Evolutionary conservation across 2,888 invertebrate species (phyloP), one percentile per base, ranked within the genome.

Genomic region (Tetramorium bicarinatum): DNA sequence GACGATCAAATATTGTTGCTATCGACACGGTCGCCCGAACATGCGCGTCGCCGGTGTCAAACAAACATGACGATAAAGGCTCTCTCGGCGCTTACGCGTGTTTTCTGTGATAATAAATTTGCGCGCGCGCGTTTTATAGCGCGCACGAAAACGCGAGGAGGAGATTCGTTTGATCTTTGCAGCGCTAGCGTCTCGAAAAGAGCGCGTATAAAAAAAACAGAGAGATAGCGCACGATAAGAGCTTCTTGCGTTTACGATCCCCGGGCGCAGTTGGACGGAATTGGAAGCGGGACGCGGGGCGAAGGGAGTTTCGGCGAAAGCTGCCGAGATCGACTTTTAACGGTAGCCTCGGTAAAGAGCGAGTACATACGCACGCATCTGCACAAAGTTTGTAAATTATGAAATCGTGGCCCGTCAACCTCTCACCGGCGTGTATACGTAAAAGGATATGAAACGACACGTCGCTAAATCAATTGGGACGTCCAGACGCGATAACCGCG

Each of bases 201-300:
- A 49, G 15, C 64, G 44, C 52, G 56, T n/a, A n/a, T 13, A 56
- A 66, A 56, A 72, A 52, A 41, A 62, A 64, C n/a, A 52, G 8
- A 29, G 61, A 54, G 83, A 85, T 85, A 83, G 83, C 67, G 71
- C 18, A 15, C 29, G 83, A 77, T 82, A 83, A 83, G 66, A 49
- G 83, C 25, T 4, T 83, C 34, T 47, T 71, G 52, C 83, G 71
- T 56, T 79, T 56, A 56, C 56, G 34, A 75, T 62, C 29, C 13
- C n/a, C 34, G 62, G 15, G 44, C 9, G 9, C 29, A n/a, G 13
- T 11, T 41, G 25, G 52, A 52, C 0, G 21, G 18, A 67, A 18
- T 47, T 47, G 2, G 38, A 9, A 15, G 25, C 41, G 52, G 1
- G 18, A 52, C 7, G 18, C 18, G 76, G 18, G 3, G 69, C 11